Conservation (phyloP, 2,888 invertebrate species). For the Cantharis rustica region DNA sequence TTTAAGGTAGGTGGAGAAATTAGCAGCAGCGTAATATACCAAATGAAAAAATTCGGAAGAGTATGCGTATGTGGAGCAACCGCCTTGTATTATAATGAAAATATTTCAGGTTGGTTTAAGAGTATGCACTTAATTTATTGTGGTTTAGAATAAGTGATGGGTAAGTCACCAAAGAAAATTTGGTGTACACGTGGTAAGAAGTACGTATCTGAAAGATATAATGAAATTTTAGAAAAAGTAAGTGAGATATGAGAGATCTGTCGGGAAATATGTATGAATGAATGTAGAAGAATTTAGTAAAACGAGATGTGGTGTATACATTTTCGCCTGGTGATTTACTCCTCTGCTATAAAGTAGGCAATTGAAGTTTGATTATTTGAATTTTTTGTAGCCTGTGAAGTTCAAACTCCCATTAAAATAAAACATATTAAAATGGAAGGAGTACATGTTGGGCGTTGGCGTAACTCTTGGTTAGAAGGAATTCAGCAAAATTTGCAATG, state of each 20-base stretch:
- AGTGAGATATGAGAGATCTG: too few relatives aligned
- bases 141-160: too few relatives aligned
- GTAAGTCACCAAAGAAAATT: too few relatives aligned
- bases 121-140: neutral
- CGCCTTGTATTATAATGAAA: slow-evolving; percentile 63
- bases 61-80: slow-evolving; percentile 70
- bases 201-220: too few relatives aligned
- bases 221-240: too few relatives aligned
- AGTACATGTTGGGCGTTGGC: slow-evolving; percentile 62
- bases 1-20: slow-evolving; percentile 68
- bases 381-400: slow-evolving; percentile 5
- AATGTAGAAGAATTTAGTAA: too few relatives aligned
- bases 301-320: too few relatives aligned
- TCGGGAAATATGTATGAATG: too few relatives aligned
- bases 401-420: slow-evolving; percentile 21
- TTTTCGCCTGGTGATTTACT: too few relatives aligned
- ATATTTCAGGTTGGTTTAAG: slow-evolving; percentile 56
- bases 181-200: too few relatives aligned
- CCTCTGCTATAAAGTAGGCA: neutral
- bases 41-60: slow-evolving; percentile 67
- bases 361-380: neutral
- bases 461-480: slow-evolving; percentile 64
- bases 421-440: slow-evolving; percentile 60
- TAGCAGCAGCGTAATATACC: slow-evolving; percentile 61
- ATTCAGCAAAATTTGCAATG: slow-evolving; percentile 64